phyloP scores from a whole-genome alignment of 2,888 invertebrate genomes.

The Hirudinaria manillensis region DNA sequence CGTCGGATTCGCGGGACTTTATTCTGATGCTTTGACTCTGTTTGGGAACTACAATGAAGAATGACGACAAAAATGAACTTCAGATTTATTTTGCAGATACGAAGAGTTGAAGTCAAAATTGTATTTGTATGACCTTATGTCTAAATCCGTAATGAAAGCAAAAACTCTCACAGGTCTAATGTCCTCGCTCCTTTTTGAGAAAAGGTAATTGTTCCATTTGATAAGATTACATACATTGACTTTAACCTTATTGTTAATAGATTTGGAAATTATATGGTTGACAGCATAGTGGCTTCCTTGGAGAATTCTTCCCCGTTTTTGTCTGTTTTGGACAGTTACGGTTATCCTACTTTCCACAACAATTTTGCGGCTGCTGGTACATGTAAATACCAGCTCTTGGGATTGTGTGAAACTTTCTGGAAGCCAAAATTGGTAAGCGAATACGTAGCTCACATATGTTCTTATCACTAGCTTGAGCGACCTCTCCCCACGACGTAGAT shows the following conservation, averaged over 20 bases:
- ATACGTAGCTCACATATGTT: too few species aligned
- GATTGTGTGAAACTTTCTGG: slow-evolving; percentile 29
- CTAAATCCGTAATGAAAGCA: not conserved
- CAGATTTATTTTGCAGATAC: not conserved
- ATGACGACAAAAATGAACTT: not conserved
- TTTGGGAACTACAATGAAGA: not conserved
- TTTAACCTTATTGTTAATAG: slow-evolving; percentile 10
- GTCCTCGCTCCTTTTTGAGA: slow-evolving; percentile 21
- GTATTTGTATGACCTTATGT: slow-evolving; percentile 27
- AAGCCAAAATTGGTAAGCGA: slow-evolving; percentile 14
- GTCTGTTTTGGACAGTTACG: slow-evolving; percentile 14
- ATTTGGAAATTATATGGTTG: slow-evolving; percentile 29
- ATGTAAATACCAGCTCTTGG: slow-evolving; percentile 27
- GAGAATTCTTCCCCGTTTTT: not conserved
- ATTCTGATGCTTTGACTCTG: slow-evolving; percentile 29
- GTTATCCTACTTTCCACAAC: not conserved
- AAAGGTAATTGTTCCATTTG: slow-evolving; percentile 20
- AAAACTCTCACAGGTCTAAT: not conserved
- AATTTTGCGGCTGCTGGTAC: slow-evolving; percentile 27
- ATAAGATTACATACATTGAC: not conserved
- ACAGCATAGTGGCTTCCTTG: slow-evolving; percentile 24
- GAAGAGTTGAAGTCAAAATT: slow-evolving; percentile 4
- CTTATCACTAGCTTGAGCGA: too few species aligned
- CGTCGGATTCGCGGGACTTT: slow-evolving; percentile 28
- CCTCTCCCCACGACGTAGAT: too few species aligned